phyloP scores from a whole-genome alignment of 2,888 invertebrate species.

The Helicoverpa assulta region DNA sequence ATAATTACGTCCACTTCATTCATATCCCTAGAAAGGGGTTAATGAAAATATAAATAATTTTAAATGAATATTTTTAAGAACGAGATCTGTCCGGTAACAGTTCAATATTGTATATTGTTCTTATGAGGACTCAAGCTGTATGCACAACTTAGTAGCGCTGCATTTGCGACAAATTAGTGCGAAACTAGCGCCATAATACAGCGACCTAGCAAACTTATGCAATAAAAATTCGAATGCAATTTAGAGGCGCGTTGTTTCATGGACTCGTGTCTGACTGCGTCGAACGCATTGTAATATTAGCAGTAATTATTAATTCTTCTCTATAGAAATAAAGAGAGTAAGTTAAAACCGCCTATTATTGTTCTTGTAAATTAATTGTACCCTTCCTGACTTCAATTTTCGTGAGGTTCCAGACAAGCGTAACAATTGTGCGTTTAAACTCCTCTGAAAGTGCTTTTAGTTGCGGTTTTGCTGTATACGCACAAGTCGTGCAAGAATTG shows the following conservation, averaged over 20 bases:
- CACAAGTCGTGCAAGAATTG: too few relatives aligned
- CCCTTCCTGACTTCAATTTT: not conserved
- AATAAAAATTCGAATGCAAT: constrained; percentile 29
- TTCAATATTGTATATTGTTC: constrained; percentile 8
- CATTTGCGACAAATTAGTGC: not conserved
- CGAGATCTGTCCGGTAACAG: constrained; percentile 6
- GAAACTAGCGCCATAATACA: not conserved
- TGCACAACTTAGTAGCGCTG: constrained; percentile 1
- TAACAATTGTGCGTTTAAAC: too few relatives aligned
- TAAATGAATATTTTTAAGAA: constrained; percentile 9
- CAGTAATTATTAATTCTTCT: constrained; percentile 39
- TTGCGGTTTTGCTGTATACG: too few relatives aligned
- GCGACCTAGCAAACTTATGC: constrained; percentile 11
- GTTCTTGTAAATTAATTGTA: not conserved
- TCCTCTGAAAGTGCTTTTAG: too few relatives aligned
- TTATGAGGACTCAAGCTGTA: constrained; percentile 1
- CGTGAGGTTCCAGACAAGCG: too few relatives aligned
- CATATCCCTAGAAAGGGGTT: constrained; percentile 5
- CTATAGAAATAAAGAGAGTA: constrained; percentile 56
- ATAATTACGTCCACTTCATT: constrained; percentile 40
- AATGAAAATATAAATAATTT: constrained; percentile 1
- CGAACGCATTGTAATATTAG: constrained; percentile 48
- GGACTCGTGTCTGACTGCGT: constrained; percentile 24
- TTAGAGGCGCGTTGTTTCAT: constrained; percentile 8
- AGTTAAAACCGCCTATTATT: constrained; percentile 44